Conservation (phyloP, 2,888 invertebrate species). For the Cristatella mucedo region DNA sequence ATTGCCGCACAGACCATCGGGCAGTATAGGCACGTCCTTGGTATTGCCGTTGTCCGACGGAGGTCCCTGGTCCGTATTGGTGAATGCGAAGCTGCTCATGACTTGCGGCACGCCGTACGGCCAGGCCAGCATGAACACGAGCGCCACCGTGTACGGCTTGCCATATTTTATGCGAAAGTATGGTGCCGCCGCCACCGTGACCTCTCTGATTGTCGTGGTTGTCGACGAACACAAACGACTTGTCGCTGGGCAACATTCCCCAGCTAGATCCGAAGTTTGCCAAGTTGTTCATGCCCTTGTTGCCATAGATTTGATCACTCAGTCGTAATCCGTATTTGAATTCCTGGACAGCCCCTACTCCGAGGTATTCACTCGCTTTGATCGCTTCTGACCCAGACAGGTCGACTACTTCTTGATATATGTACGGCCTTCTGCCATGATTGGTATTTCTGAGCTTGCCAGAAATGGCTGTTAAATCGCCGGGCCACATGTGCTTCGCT, state of each 20-base stretch:
- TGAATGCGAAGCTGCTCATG: slow-evolving; percentile 69
- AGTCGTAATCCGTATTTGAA: slow-evolving; percentile 15
- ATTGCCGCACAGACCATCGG: slow-evolving; percentile 20
- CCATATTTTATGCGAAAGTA: slow-evolving; percentile 17
- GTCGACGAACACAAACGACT: slow-evolving; percentile 59
- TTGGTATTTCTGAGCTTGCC: slow-evolving; percentile 20
- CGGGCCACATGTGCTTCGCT: slow-evolving; percentile 47
- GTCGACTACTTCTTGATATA: slow-evolving; percentile 33
- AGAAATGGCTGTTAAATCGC: slow-evolving; percentile 53
- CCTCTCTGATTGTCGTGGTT: slow-evolving; percentile 76
- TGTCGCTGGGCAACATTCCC: slow-evolving; percentile 16
- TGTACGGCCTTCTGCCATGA: slow-evolving; percentile 32
- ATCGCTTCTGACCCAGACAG: slow-evolving; percentile 22
- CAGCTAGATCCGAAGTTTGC: slow-evolving; percentile 17
- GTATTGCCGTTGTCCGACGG: background rate
- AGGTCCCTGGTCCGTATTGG: slow-evolving; percentile 9
- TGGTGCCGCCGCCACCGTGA: slow-evolving; percentile 29
- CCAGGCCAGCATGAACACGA: slow-evolving; percentile 64
- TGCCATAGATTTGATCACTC: too few species aligned
- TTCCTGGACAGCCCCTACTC: slow-evolving; percentile 16
- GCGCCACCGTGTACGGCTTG: slow-evolving; percentile 44
- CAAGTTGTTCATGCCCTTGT: slow-evolving; percentile 14
- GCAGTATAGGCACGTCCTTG: too few species aligned
- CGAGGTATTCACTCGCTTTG: slow-evolving; percentile 14
- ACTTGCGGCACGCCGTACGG: slow-evolving; percentile 48